A percentile compares a stretch with the other conserved stretches of the same genome.
These are phyloP conservation scores for Neodon shergylaensis DNA, from an alignment of 2,113 vertebrate genomes.

Conservation along the genomic window DNA sequence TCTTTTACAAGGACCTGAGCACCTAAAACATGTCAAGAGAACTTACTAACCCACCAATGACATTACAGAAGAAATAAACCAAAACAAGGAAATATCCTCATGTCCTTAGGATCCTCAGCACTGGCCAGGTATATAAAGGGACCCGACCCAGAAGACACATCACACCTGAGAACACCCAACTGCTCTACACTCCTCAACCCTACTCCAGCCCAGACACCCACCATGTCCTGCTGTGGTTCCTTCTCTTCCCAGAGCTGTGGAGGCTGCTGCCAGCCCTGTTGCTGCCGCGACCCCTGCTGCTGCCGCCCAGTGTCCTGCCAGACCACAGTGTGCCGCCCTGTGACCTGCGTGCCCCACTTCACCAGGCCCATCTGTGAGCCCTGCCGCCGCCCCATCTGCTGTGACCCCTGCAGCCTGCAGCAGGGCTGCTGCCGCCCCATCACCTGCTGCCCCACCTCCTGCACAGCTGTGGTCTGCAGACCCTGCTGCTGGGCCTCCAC, in stretches of 20 bases:
- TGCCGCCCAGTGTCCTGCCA: slow-evolving; percentile 69
- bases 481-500: slow-evolving; percentile 74
- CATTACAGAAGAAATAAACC: slow-evolving; percentile 36
- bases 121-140: slow-evolving; percentile 65
- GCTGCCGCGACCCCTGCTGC: slow-evolving; percentile 63
- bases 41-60: neutral
- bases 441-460: slow-evolving; percentile 75
- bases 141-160: rapidly evolving
- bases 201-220: neutral
- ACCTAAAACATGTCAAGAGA: slow-evolving; percentile 1
- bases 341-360: slow-evolving; percentile 65
- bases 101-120: neutral
- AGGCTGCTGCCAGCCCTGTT: slow-evolving; percentile 65
- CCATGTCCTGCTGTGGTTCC: slow-evolving; percentile 69
- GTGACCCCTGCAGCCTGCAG: slow-evolving; percentile 68
- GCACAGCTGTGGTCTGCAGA: slow-evolving; percentile 70
- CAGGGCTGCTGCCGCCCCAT: slow-evolving; percentile 76
- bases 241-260: slow-evolving; percentile 45
- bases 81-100: slow-evolving; percentile 46
- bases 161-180: neutral
- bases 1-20: neutral
- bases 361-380: slow-evolving; percentile 67
- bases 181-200: neutral
- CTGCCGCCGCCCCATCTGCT: slow-evolving; percentile 62
- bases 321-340: slow-evolving; percentile 72